phyloP scores from a whole-genome alignment of 2,888 invertebrate genomes.

The Lamellibrachia satsuma region DNA sequence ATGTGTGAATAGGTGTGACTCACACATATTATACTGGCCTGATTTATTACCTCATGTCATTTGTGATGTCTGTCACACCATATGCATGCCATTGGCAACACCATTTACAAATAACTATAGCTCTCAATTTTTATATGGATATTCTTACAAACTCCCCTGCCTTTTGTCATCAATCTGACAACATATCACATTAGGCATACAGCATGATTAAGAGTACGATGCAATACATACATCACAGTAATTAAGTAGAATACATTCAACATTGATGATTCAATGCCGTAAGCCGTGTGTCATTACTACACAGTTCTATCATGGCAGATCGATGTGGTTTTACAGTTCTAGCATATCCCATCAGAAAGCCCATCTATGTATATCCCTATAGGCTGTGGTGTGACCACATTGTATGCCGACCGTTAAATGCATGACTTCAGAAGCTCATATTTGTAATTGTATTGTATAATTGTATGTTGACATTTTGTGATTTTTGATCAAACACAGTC shows the following conservation, averaged over 20 bases:
- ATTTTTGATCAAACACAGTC: not conserved
- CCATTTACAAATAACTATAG: not conserved
- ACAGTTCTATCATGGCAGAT: not conserved
- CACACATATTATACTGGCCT: not conserved
- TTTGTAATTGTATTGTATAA: not conserved
- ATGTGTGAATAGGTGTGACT: not conserved
- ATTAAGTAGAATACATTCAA: not conserved
- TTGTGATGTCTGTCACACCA: not conserved
- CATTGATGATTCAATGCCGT: not conserved
- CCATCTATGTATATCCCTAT: not conserved
- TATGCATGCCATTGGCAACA: not conserved
- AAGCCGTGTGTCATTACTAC: too few relatives aligned
- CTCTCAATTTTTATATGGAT: not conserved
- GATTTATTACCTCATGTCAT: not conserved
- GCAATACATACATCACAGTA: too few relatives aligned
- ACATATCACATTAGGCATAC: too few relatives aligned
- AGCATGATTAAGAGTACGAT: too few relatives aligned
- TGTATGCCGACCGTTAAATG: not conserved
- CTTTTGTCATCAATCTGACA: too few relatives aligned
- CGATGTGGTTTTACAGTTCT: not conserved
- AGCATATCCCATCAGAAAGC: not conserved
- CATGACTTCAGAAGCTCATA: not conserved
- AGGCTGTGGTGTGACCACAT: not conserved
- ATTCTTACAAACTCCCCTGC: not conserved
- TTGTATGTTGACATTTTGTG: not conserved